phyloP scores from a whole-genome alignment of 2,888 invertebrate genomes.

The Tipula confusa region DNA sequence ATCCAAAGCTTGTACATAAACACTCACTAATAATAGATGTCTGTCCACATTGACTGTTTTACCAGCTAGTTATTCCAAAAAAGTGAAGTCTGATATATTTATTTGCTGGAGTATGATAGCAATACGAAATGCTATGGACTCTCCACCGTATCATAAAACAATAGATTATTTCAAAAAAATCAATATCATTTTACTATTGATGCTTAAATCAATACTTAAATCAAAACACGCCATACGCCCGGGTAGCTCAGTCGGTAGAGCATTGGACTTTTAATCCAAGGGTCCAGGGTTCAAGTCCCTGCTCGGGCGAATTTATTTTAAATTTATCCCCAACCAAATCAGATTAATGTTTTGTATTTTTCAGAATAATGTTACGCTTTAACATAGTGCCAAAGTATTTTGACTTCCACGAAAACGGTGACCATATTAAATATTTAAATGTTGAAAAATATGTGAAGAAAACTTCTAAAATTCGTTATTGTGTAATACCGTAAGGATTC shows the following conservation, averaged over 20 bases:
- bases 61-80: too few relatives aligned
- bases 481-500: neutral
- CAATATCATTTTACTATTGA: too few relatives aligned
- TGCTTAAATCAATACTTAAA: neutral
- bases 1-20: too few relatives aligned
- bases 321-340: neutral
- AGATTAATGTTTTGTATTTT: too few relatives aligned
- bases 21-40: too few relatives aligned
- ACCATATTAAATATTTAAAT: slow-evolving; percentile 31
- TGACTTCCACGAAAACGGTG: slow-evolving; percentile 30
- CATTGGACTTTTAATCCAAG: slow-evolving; percentile 31
- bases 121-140: too few relatives aligned
- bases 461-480: neutral
- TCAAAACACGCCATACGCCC: neutral
- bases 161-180: too few relatives aligned
- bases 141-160: too few relatives aligned
- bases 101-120: too few relatives aligned
- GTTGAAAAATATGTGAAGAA: neutral
- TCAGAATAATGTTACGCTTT: slow-evolving; percentile 29
- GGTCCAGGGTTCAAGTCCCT: slow-evolving; percentile 31
- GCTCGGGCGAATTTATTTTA: neutral
- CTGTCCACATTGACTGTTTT: too few relatives aligned
- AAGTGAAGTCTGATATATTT: too few relatives aligned
- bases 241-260: slow-evolving; percentile 31
- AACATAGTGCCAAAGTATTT: slow-evolving; percentile 32